phyloP scores from a whole-genome alignment of 2,797 vertebrate genomes.

The Centroberyx gerrardi region DNA sequence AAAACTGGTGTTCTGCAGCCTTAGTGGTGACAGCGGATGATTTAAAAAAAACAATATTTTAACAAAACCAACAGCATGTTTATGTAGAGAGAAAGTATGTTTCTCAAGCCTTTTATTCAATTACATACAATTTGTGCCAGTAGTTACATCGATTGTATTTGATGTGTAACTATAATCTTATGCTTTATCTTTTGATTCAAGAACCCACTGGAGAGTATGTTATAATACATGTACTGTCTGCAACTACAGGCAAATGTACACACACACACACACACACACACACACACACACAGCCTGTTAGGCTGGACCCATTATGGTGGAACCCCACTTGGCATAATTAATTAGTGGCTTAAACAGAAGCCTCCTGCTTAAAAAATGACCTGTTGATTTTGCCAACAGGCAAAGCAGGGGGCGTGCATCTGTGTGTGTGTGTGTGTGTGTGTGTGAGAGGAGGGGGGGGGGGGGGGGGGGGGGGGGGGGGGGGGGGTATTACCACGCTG shows the following conservation, averaged over 20 bases:
- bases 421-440: conserved; percentile 33
- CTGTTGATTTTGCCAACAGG: conserved; percentile 84
- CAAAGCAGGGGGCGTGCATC: conserved; percentile 56
- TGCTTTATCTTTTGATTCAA: background rate
- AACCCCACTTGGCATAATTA: conserved; percentile 83
- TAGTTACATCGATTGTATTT: background rate
- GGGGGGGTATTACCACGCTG: conserved; percentile 73
- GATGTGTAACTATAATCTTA: background rate
- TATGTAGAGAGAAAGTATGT: no score
- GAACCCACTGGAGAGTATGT: background rate
- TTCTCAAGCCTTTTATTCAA: no score
- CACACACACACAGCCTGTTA: conserved; percentile 19
- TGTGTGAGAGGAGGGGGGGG: conserved; percentile 47
- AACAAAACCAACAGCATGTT: no score
- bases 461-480: conserved; percentile 48
- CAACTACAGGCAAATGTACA: conserved; percentile 1
- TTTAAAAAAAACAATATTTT: no score
- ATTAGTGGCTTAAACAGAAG: conserved; percentile 77
- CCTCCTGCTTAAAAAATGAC: conserved; percentile 78
- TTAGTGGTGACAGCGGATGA: no score
- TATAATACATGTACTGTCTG: background rate
- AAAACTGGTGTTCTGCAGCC: no score
- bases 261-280: conserved; percentile 20
- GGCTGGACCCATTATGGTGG: conserved; percentile 43
- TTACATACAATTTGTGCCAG: no score